These are phyloP conservation scores for Brachylomia viminalis DNA, from an alignment of 2,888 invertebrate species.

Conservation along the genomic window DNA sequence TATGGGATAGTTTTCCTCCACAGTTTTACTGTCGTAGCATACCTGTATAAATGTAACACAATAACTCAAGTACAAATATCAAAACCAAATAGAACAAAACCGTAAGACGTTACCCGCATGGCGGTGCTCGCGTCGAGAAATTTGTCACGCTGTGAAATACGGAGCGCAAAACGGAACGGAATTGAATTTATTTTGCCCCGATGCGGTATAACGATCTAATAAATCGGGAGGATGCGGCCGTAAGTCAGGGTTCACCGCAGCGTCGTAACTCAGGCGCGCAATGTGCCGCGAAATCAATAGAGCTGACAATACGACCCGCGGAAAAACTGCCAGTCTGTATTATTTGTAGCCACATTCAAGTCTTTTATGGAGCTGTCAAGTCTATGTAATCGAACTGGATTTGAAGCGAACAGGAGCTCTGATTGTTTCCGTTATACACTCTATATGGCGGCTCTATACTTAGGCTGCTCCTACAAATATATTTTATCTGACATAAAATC, in stretches of 20 bases:
- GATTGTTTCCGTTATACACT: conserved; percentile 14
- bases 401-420: conserved; percentile 39
- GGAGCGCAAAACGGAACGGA: conserved; percentile 78
- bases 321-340: conserved; percentile 63
- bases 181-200: conserved; percentile 86
- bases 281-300: conserved; percentile 90
- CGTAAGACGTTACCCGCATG: conserved; percentile 83
- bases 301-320: conserved; percentile 74
- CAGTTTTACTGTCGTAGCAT: not conserved
- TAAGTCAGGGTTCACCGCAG: conserved; percentile 85
- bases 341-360: conserved; percentile 59
- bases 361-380: conserved; percentile 67
- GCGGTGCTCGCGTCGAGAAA: conserved; percentile 67
- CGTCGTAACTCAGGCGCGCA: conserved; percentile 85
- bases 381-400: conserved; percentile 63
- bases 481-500: conserved; percentile 34
- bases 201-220: conserved; percentile 87
- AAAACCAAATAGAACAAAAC: conserved; percentile 70
- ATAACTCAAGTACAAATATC: conserved; percentile 56
- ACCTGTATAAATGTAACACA: conserved; percentile 10
- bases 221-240: conserved; percentile 85
- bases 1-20: not conserved
- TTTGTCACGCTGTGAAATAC: conserved; percentile 85
- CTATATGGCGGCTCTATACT: not conserved
- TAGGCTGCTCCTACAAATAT: conserved; percentile 27